Evolutionary conservation across 1,140 invertebrate species (phyloP).

Genomic region (Colletes gigas): DNA sequence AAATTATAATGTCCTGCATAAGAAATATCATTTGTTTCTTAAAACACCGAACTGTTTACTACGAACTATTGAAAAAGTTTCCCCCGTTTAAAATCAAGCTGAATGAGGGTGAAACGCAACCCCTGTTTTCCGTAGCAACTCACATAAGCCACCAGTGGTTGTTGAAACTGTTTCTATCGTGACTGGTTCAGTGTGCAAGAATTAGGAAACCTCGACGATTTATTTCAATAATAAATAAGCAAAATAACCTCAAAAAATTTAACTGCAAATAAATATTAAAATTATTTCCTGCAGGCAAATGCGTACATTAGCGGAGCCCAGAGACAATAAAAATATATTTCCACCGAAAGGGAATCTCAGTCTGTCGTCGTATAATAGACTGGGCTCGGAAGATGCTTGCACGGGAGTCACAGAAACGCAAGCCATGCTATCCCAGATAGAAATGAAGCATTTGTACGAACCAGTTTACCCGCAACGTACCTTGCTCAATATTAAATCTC

Average conservation of each 20-base stretch:
- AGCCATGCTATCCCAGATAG: constrained; percentile 56
- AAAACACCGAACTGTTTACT: neutral
- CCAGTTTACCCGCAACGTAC: constrained; percentile 49
- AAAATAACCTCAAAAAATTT: neutral
- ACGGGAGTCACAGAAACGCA: constrained; percentile 61
- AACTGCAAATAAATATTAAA: neutral
- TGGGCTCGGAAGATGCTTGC: constrained; percentile 39
- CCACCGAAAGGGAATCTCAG: constrained; percentile 58
- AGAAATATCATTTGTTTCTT: neutral
- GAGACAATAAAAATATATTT: constrained; percentile 61
- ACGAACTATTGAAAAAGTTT: neutral
- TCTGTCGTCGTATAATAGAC: constrained; percentile 55
- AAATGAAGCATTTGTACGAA: constrained; percentile 52
- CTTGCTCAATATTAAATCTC: constrained; percentile 54
- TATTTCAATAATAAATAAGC: neutral
- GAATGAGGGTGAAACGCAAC: neutral
- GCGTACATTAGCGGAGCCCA: constrained; percentile 55
- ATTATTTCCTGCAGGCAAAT: constrained; percentile 56
- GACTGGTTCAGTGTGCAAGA: neutral
- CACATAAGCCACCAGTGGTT: too few relatives aligned
- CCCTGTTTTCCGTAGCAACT: constrained; percentile 19
- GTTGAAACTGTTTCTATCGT: neutral
- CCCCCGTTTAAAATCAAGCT: neutral
- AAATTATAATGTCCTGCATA: neutral
- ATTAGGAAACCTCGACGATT: too few relatives aligned